phyloP scores from a whole-genome alignment of 1,140 invertebrate genomes.

The Orussus abietinus region DNA sequence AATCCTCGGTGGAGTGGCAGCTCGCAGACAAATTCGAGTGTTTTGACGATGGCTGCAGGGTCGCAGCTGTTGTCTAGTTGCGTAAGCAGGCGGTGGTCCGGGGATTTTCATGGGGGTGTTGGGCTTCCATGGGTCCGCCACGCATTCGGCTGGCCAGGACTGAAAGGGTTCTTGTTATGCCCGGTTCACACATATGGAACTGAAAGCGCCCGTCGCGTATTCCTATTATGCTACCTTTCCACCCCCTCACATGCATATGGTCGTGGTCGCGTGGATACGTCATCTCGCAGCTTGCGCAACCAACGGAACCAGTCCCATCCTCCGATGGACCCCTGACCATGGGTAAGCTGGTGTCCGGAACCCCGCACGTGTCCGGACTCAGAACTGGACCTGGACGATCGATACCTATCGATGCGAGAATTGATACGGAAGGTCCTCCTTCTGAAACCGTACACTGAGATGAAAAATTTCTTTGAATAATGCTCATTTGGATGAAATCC shows the following conservation, averaged over 20 bases:
- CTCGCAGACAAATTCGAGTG: conserved; percentile 34
- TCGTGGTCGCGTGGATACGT: conserved; percentile 24
- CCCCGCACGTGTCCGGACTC: too few relatives aligned
- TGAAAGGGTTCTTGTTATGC: conserved; percentile 42
- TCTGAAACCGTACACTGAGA: too few relatives aligned
- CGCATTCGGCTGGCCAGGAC: conserved; percentile 22
- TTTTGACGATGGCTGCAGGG: conserved; percentile 35
- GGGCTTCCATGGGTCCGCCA: conserved; percentile 24
- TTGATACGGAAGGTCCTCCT: too few relatives aligned
- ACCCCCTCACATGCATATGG: conserved; percentile 41
- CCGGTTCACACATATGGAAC: conserved; percentile 40
- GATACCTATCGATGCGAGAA: too few relatives aligned
- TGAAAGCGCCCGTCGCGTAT: conserved; percentile 29
- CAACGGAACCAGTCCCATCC: too few relatives aligned
- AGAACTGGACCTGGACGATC: too few relatives aligned
- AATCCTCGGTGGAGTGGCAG: too few relatives aligned
- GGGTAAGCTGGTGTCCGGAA: too few relatives aligned
- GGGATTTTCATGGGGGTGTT: conserved; percentile 41
- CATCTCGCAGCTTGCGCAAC: conserved; percentile 38
- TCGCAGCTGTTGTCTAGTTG: conserved; percentile 53
- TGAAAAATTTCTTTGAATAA: too few relatives aligned
- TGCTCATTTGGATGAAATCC: too few relatives aligned
- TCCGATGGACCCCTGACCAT: too few relatives aligned
- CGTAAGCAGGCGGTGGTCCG: conserved; percentile 35
- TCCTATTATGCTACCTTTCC: conserved; percentile 41